Evolutionary conservation across 2,113 vertebrate genomes (phyloP), one percentile per base, ranked within the genome.

Genomic region (Orthonyx spaldingii): DNA sequence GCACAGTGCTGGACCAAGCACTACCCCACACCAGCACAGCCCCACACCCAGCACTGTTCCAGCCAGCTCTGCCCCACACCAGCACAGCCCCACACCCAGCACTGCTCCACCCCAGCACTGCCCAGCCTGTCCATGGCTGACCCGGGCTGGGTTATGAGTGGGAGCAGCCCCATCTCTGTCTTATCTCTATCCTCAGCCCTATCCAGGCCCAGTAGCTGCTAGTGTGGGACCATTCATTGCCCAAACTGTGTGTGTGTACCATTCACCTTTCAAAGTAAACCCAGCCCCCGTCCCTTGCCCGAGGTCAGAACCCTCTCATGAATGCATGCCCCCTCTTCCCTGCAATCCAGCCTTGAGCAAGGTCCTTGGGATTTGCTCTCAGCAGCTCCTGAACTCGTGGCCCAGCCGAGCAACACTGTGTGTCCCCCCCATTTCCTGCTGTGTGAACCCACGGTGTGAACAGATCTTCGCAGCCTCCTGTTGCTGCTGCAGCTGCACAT

Each of bases 381-480:
- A 0, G 44, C 69, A 41, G 30, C 24, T n/a, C 26, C 41, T 74
- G 30, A 65, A 12, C 24, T 57, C 35, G 16, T 2, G 4, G 53
- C 27, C 46, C 3, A 3, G 13, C 27, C 16, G 5, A 26, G 56
- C 16, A 14, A 12, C 22, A 11, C 56, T 4, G 6, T 12, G 26
- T 27, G 11, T 3, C 14, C 10, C 42, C 50, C 22, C 19, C 7
- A 7, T 35, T 21, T 56, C 49, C 81, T 61, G 59, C 78, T 3
- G 22, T 32, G 22, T 3, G n/a, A n/a, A 13, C 13, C 35, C 0
- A 0, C 13, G 0, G 1, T 8, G 5, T 57, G 30, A 23, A 27
- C 11, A 49, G 50, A 42, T 2, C 37, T 39, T 53, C 1, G 0
- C 7, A 4, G 68, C 13, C 69, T 35, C 55, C 59, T 42, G 41